Evolutionary conservation across 2,888 invertebrate species (phyloP), one percentile per base, ranked within the genome.

Genomic region (Tetropium fuscum): DNA sequence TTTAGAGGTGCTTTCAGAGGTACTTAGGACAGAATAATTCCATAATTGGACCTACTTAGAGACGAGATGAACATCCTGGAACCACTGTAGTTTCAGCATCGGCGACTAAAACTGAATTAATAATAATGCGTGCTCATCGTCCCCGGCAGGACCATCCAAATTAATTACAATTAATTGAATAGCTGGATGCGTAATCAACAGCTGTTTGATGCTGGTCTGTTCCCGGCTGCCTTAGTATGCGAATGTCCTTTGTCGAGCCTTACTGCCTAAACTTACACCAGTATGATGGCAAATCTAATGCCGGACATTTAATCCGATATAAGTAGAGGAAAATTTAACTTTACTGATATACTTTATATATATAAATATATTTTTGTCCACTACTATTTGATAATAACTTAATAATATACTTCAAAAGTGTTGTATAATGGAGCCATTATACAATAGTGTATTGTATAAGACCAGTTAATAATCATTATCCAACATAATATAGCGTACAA

Each of bases 141-240:
- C 70, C 70, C 70, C 66, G 66, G 67, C 69, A 64, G 72, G 72
- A 72, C 74, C 73, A 75, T 75, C 71, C 64, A 74, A 76, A 76
- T 78, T 77, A 77, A 78, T 77, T 76, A 74, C 75, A 71, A 74
- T 74, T 71, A 73, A 73, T 74, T 71, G 74, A 73, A 78, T 76
- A 69, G 73, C 66, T 68, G 63, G 57, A 66, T 70, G 71, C 65
- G 71, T 67, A 34, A 64, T 63, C 63, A 68, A 71, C 75, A 76
- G 72, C 73, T 74, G 75, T 54, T 60, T 61, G 51, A 32, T 53
- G 51, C 58, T 58, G 32, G 63, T 34, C 34, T 15, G 8, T 34
- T 63, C 58, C 53, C 65, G 63, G n/a, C 51, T 65, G 60, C 63
- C 51, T 60, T 56, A 58, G 53, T 63, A 63, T 60, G 60, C 60